phyloP scores from a whole-genome alignment of 1,140 invertebrate species.

The Akabosia matsudoensis region DNA sequence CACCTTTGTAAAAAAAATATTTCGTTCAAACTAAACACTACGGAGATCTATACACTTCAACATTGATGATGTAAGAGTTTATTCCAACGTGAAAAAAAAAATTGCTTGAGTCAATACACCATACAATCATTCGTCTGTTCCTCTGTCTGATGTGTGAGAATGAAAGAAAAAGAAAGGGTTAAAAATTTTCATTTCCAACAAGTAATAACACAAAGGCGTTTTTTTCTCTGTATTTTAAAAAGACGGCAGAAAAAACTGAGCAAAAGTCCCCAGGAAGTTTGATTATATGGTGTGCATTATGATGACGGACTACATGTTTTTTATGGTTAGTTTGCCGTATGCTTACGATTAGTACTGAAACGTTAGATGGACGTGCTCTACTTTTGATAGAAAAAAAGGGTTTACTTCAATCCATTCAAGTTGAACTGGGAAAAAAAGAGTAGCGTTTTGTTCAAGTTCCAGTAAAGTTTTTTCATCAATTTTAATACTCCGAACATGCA shows the following conservation, averaged over 20 bases:
- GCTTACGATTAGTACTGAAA: too few species aligned
- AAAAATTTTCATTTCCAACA: background rate
- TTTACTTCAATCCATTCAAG: background rate
- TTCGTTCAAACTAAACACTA: too few species aligned
- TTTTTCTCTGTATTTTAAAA: background rate
- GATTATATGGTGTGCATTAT: constrained; percentile 17
- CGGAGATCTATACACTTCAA: too few species aligned
- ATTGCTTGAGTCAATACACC: background rate
- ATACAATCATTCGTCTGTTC: background rate
- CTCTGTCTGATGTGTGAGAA: background rate
- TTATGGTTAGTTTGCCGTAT: background rate
- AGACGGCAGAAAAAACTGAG: constrained; percentile 10
- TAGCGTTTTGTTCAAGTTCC: too few species aligned
- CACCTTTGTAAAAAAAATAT: too few species aligned
- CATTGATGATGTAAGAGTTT: constrained; percentile 16
- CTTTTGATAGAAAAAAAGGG: background rate
- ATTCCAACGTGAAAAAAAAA: background rate
- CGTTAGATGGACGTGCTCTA: background rate
- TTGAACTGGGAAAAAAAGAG: background rate
- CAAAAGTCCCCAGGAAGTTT: constrained; percentile 12
- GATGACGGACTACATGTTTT: background rate
- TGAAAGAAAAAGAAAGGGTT: constrained; percentile 15
- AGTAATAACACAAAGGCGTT: background rate
- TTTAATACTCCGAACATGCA: too few species aligned
- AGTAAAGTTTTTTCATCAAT: too few species aligned